Conservation (phyloP, 2,797 vertebrate genomes). For the Alca torda region DNA sequence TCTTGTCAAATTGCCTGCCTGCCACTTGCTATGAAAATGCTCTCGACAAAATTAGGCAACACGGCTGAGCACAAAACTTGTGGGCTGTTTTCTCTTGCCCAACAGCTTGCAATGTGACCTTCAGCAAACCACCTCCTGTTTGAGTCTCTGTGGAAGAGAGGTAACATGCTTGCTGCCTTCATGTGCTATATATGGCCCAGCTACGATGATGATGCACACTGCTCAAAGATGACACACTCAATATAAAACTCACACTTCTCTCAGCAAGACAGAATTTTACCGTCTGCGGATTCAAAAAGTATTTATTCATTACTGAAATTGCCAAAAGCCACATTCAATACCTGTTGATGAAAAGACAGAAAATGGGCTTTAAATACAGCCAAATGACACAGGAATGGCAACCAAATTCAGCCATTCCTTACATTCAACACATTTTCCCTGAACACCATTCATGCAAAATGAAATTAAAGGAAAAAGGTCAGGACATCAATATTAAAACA, state of each 20-base stretch:
- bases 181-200: background rate
- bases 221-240: background rate
- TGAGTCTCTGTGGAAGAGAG: background rate
- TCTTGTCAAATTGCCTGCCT: background rate
- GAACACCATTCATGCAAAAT: constrained; percentile 13
- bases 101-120: constrained; percentile 10
- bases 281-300: background rate
- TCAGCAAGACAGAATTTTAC: background rate
- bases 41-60: background rate
- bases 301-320: background rate
- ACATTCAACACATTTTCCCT: background rate
- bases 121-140: background rate
- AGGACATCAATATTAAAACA: background rate
- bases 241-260: constrained; percentile 8
- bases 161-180: background rate
- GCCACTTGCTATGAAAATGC: background rate
- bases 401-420: background rate
- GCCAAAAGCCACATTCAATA: background rate
- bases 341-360: background rate
- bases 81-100: background rate
- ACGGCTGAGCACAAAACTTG: background rate
- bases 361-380: background rate
- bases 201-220: background rate
- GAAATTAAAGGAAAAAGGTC: constrained; percentile 20
- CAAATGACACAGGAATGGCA: background rate